Base-by-base conservation (phyloP, 1,140 invertebrate genomes). In the Mylabris phalerata region DNA sequence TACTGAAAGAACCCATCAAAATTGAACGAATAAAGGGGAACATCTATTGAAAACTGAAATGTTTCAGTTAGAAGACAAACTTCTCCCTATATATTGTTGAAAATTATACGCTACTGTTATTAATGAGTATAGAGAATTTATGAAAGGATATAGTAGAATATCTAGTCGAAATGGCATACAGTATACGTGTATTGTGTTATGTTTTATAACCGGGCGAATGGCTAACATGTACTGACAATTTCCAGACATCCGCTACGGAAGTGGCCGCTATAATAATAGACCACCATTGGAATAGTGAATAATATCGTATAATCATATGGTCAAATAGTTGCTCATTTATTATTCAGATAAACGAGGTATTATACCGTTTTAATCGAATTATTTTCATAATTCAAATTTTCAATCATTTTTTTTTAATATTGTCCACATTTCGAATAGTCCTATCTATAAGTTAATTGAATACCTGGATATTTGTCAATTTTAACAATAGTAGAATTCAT, bases 371-470 rank as follows among this genome's bases (percentile, higher is more conserved):
- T 19, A 19, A 19, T 19, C 19, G 19, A 19, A 19, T 19, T 19
- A 19, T 19, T 19, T 19, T 19, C 1, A 19, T 19, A 19, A 19
- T 19, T 19, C 19, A 19, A 19, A 19, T 19, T 19, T 19, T 19
- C 19, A 19, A 19, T 19, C 19, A 19, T 19, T 19, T 19, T 19
- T 19, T 19, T 19, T 19, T 19, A 19, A 19, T 19, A 19, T 19
- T 19, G 19, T 19, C 19, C 32, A 32, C 32, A 1, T 32, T 32
- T 32, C 32, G 2, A 32, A 32, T 32, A 65, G 60, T 65, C 50
- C 62, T 62, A 65, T 57, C 63, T 60, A 65, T 65, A 62, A 65
- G 62, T 65, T 65, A 65, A 65, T 65, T 65, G 63, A 65, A 62
- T 50, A 55, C 43, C 55, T 65, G 63, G 63, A 62, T 48, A 19